Evolutionary conservation across 2,888 invertebrate species (phyloP).

Genomic region (Thymelicus sylvestris): DNA sequence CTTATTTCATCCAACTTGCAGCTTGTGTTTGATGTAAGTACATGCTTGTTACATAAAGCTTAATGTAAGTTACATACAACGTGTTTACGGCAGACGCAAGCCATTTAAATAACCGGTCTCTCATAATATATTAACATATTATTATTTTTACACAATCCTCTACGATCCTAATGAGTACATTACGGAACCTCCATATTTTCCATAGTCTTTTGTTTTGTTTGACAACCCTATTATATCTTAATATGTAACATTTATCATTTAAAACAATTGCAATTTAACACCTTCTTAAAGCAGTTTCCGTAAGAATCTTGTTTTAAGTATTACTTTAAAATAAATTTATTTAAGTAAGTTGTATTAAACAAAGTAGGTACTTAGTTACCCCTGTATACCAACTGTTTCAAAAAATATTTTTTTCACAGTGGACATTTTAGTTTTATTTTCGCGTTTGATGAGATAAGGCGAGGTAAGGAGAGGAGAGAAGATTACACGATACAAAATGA

Average conservation of each 20-base stretch:
- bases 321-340: too few relatives aligned
- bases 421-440: too few relatives aligned
- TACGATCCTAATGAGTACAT: not conserved
- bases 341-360: too few relatives aligned
- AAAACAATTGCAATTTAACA: not conserved
- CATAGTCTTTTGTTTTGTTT: not conserved
- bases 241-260: not conserved
- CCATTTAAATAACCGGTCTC: conserved; percentile 6
- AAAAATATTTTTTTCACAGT: too few relatives aligned
- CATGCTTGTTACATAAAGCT: not conserved
- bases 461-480: too few relatives aligned
- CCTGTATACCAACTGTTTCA: too few relatives aligned
- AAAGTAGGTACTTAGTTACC: too few relatives aligned
- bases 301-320: too few relatives aligned
- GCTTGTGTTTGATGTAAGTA: not conserved
- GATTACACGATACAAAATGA: too few relatives aligned
- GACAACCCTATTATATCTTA: not conserved
- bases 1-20: not conserved
- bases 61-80: not conserved
- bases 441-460: too few relatives aligned
- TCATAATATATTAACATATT: conserved; percentile 6
- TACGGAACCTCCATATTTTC: not conserved
- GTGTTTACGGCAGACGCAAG: conserved; percentile 1
- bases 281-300: too few relatives aligned
- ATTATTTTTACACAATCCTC: not conserved